phyloP scores from a whole-genome alignment of 1,140 invertebrate species.

The Cotesia vestalis region DNA sequence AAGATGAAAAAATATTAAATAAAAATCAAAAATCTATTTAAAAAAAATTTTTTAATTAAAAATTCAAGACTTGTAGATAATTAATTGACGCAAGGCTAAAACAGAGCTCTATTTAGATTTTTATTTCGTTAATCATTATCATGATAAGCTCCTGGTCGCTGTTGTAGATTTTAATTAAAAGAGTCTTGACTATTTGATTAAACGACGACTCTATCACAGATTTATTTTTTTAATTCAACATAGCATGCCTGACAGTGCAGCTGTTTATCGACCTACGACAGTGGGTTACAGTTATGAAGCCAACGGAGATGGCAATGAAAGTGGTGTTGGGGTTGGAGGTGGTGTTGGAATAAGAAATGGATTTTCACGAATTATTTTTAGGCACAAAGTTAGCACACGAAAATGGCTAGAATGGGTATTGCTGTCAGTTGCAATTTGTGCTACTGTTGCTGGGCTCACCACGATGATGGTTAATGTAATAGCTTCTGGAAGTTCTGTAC shows the following conservation, averaged over 20 bases:
- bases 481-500: conserved; percentile 34
- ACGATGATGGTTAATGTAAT: conserved; percentile 58
- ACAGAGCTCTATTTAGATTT: no score
- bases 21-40: no score
- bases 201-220: background rate
- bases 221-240: conserved; percentile 3
- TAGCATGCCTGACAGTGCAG: conserved; percentile 60
- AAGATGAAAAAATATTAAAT: no score
- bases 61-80: no score
- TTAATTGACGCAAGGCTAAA: background rate
- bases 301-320: conserved; percentile 51
- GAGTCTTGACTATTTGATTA: background rate
- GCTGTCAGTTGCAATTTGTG: conserved; percentile 56
- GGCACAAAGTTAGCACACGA: conserved; percentile 60
- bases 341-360: conserved; percentile 53
- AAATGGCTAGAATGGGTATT: conserved; percentile 63
- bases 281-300: conserved; percentile 62
- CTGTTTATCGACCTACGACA: conserved; percentile 64
- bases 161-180: background rate
- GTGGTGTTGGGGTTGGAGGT: conserved; percentile 47
- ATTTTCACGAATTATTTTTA: conserved; percentile 60
- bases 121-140: background rate
- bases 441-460: conserved; percentile 57
- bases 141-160: background rate
- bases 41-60: no score